Percentiles rank a stretch among this genome's conserved stretches.
These are phyloP conservation scores for Chloroceryle amazona DNA, from an alignment of 2,797 vertebrate species.

Conservation along the genomic window DNA sequence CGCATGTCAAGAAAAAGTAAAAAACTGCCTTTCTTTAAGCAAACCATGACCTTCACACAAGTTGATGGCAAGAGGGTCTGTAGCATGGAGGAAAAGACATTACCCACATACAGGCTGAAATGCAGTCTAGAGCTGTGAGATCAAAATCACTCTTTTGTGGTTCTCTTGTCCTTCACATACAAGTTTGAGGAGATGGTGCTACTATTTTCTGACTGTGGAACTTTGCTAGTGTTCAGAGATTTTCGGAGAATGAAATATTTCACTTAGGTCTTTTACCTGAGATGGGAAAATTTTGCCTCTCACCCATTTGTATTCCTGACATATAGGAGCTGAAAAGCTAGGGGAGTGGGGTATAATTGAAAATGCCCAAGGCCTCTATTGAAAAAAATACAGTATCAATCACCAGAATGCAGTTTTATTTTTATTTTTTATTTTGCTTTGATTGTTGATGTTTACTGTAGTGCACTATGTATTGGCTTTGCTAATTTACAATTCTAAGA, in stretches of 20 bases:
- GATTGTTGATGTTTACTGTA: not conserved
- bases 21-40: not conserved
- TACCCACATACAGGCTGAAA: not conserved
- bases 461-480: not conserved
- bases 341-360: slow-evolving; percentile 12
- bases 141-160: not conserved
- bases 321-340: not conserved
- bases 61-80: not conserved
- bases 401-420: not conserved
- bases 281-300: not conserved
- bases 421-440: not conserved
- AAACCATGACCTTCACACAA: not conserved
- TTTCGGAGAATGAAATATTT: not conserved
- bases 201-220: not conserved
- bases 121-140: not conserved
- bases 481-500: slow-evolving; percentile 15
- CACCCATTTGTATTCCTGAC: not conserved
- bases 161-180: not conserved
- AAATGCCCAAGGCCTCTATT: not conserved
- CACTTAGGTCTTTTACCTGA: not conserved
- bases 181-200: not conserved
- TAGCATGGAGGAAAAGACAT: not conserved
- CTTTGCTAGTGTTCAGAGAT: not conserved
- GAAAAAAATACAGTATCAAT: slow-evolving; percentile 41
- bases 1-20: not conserved